These are phyloP conservation scores for Ormia ochracea DNA, from an alignment of 2,888 invertebrate species.

Conservation along the genomic window DNA sequence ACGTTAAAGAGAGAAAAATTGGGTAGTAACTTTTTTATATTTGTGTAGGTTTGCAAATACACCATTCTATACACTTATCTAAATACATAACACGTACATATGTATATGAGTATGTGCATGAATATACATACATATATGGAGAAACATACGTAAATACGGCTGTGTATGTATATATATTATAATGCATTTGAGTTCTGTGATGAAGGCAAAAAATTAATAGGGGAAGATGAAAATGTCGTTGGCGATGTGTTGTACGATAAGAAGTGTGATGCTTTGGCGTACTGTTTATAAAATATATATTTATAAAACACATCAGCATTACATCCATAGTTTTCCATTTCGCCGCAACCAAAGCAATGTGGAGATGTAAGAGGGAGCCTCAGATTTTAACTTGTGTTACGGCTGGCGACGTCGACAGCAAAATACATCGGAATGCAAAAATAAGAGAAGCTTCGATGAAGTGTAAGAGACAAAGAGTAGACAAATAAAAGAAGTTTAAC, in stretches of 20 bases:
- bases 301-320: background rate
- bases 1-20: background rate
- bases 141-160: no score
- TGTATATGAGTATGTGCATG: background rate
- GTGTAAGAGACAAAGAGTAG: background rate
- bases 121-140: background rate
- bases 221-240: slow-evolving; percentile 25
- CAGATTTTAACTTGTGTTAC: slow-evolving; percentile 40
- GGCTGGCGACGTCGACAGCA: background rate
- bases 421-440: slow-evolving; percentile 16
- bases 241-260: background rate
- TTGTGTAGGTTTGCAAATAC: background rate
- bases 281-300: background rate
- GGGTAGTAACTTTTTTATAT: background rate
- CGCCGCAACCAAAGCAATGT: background rate
- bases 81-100: background rate
- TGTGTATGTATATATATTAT: slow-evolving; percentile 10
- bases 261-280: background rate
- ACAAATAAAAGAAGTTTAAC: background rate
- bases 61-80: no score
- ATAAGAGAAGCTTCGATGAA: background rate
- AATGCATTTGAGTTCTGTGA: slow-evolving; percentile 22
- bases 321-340: background rate
- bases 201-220: slow-evolving; percentile 8
- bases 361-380: slow-evolving; percentile 12